Evolutionary conservation across 2,113 vertebrate species (phyloP), one percentile per base, ranked within the genome.

Genomic region (Lepus americanus): DNA sequence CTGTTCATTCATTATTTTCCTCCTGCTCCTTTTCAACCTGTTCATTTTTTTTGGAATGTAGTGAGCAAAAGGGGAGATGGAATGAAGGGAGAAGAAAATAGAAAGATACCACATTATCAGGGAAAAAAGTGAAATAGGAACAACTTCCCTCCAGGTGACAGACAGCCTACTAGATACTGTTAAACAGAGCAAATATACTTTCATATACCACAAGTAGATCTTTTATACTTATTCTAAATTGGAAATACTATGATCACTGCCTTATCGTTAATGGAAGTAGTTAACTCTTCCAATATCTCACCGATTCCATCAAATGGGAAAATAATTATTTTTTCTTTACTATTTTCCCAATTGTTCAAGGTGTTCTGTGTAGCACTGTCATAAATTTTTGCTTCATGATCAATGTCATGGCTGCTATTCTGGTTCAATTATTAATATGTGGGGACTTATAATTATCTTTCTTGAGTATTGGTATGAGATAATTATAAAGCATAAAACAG

Each of bases 271-370:
- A 98, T 97, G 98, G 95, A 92, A 90, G 79, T 95, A 97, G 97
- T 90, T 98, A 98, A 98, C 98, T 98, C 97, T 97, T 95, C 96
- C 97, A 97, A 98, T 98, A 98, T 92, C 97, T 98, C 98, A 98
- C 96, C 97, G 98, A 98, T 98, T 97, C 97, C 90, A 96, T 94
- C 93, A 96, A 96, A 85, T 96, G 95, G 94, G 92, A 3, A 95
- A 98, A 44, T 12, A 96, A 97, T 22, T 0, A 89, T 76, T 97
- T 90, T 59, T 33, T 83, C 83, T 97, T 78, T 92, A 92, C 92
- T 89, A 61, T 97, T 98, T 97, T 96, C 59, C 83, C 97, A 95
- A 70, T 97, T 97, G 96, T 79, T 98, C 92, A 92, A 97, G 96
- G 95, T 94, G 86, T 94, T 95, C 94, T 97, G 97, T 96, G 64